Evolutionary conservation across 2,888 invertebrate species (phyloP).

Genomic region (Tricholauxania praeusta): DNA sequence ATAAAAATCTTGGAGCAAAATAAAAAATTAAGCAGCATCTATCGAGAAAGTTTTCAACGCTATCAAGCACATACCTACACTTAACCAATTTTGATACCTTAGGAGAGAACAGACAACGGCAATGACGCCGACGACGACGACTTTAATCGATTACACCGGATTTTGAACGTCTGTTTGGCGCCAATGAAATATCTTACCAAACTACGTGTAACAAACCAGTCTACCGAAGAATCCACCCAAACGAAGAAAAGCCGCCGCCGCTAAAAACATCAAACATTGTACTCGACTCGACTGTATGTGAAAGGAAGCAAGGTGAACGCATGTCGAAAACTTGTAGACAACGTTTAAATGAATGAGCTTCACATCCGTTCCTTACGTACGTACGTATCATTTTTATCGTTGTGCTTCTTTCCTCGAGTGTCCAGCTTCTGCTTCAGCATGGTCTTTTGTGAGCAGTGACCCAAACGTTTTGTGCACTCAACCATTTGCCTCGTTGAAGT

Average conservation of each 20-base stretch:
- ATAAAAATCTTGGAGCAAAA: too few species aligned
- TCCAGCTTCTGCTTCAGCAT: constrained; percentile 6
- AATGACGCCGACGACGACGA: constrained; percentile 37
- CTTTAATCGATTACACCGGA: constrained; percentile 62
- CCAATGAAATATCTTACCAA: constrained; percentile 54
- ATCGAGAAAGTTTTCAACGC: neutral
- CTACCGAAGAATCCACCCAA: constrained; percentile 2
- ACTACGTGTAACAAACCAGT: constrained; percentile 49
- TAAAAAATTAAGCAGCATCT: neutral
- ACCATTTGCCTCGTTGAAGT: constrained; percentile 29
- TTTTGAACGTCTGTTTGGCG: constrained; percentile 62
- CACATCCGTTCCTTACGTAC: constrained; percentile 57
- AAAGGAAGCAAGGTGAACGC: constrained; percentile 42
- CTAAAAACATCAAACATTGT: neutral
- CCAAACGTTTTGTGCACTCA: constrained; percentile 37
- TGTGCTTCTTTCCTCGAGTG: constrained; percentile 45
- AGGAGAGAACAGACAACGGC: neutral
- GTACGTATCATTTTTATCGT: constrained; percentile 17
- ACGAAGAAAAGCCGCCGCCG: constrained; percentile 45
- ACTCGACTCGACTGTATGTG: constrained; percentile 36
- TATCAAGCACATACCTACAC: too few species aligned
- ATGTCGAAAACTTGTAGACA: constrained; percentile 63
- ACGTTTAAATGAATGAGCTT: constrained; percentile 65
- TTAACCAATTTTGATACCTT: too few species aligned
- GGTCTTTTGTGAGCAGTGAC: constrained; percentile 16